A percentile compares a stretch with the other conserved stretches of the same genome.
phyloP scores from a whole-genome alignment of 2,888 invertebrate genomes.

The Crossocerus cetratus region DNA sequence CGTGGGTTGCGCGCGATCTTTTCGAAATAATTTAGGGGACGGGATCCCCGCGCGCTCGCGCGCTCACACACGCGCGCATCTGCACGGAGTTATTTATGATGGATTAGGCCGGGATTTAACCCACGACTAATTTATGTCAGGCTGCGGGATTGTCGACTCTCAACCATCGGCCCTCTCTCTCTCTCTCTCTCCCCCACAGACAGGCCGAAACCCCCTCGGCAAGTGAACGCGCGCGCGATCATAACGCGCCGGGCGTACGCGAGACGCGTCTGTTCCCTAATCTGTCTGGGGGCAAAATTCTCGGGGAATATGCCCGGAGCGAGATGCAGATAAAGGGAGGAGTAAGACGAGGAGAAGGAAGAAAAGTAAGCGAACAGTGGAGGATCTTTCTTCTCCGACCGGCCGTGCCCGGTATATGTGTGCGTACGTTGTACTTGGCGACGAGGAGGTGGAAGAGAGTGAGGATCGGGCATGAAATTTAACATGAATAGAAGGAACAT shows the following conservation, averaged over 20 bases:
- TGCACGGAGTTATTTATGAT: constrained; percentile 76
- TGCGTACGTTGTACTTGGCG: too few relatives aligned
- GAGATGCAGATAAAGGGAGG: not conserved
- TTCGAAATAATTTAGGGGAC: constrained; percentile 75
- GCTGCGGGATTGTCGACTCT: constrained; percentile 67
- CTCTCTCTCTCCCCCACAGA: constrained; percentile 1
- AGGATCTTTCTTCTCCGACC: too few relatives aligned
- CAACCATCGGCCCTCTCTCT: constrained; percentile 47
- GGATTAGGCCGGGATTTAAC: constrained; percentile 74
- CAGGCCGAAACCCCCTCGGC: not conserved
- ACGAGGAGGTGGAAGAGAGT: not conserved
- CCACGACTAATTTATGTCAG: constrained; percentile 73
- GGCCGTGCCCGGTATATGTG: too few relatives aligned
- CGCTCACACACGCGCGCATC: constrained; percentile 69
- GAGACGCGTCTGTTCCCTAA: constrained; percentile 4
- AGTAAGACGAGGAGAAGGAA: not conserved
- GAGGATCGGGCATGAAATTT: constrained; percentile 48
- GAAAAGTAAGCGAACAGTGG: not conserved
- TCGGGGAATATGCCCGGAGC: not conserved
- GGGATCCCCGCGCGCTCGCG: constrained; percentile 63
- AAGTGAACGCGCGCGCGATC: not conserved
- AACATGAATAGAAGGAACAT: constrained; percentile 50
- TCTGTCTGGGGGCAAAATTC: constrained; percentile 8
- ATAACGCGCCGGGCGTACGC: constrained; percentile 4
- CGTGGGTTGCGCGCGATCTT: constrained; percentile 59